phyloP scores from a whole-genome alignment of 2,797 vertebrate species.

The Etheostoma perlongum region DNA sequence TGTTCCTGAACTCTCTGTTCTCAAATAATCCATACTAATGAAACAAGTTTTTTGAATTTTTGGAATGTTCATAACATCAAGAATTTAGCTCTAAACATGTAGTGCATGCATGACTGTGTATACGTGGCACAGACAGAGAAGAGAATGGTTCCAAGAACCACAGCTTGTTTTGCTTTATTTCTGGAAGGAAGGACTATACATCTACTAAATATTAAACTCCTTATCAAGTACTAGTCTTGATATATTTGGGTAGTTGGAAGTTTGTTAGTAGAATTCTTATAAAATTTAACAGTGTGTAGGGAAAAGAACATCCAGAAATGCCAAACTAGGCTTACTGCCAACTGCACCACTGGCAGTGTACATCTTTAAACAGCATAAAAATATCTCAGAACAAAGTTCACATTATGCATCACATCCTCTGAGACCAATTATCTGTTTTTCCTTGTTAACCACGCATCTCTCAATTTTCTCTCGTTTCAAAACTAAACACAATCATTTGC shows the following conservation, averaged over 20 bases:
- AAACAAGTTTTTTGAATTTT: neutral
- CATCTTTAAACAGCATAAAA: constrained; percentile 62
- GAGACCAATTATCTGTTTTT: constrained; percentile 80
- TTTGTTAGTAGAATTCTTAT: constrained; percentile 39
- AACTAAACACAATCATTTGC: constrained; percentile 41
- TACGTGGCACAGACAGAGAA: neutral
- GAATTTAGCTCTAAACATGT: neutral
- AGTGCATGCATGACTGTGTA: neutral
- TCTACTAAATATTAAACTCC: constrained; percentile 1
- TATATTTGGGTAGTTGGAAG: constrained; percentile 22
- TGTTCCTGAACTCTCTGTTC: neutral
- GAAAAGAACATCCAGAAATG: neutral
- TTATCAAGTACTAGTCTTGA: constrained; percentile 15
- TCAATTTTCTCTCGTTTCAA: constrained; percentile 63
- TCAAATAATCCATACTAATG: neutral
- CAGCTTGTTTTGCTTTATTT: neutral
- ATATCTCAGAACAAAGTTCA: constrained; percentile 72
- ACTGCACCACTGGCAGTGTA: constrained; percentile 49
- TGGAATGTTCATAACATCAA: neutral
- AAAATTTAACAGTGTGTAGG: constrained; percentile 26
- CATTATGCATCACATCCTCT: constrained; percentile 66
- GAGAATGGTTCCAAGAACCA: neutral
- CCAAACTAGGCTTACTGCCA: constrained; percentile 60
- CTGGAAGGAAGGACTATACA: neutral
- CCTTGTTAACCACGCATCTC: constrained; percentile 50